Conservation (phyloP, 2,888 invertebrate species). For the Gibbula magus region DNA sequence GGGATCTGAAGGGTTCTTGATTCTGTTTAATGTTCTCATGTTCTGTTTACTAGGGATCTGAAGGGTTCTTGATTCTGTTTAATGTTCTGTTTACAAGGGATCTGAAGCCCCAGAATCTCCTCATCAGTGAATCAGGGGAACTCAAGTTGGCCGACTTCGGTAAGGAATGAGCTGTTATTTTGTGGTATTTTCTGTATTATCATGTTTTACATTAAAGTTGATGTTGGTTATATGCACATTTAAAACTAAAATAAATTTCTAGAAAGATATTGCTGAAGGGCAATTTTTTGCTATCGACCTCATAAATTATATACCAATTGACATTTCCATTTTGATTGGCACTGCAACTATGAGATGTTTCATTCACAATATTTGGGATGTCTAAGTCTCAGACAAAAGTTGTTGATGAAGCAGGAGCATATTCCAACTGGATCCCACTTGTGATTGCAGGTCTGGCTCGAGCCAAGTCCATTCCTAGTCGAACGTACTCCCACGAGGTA, state of each 20-base stretch:
- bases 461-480: conserved; percentile 98
- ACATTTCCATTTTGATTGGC: no score
- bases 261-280: neutral
- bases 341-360: no score
- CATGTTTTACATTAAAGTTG: neutral
- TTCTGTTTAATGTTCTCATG: no score
- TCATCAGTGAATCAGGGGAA: conserved; percentile 97
- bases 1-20: no score
- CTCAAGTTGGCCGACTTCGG: conserved; percentile 97
- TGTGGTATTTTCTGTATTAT: neutral
- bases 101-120: conserved; percentile 98
- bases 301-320: no score
- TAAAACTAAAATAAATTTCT: neutral
- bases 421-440: neutral
- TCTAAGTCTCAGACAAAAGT: no score
- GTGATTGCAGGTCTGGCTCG: conserved; percentile 86
- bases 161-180: conserved; percentile 56
- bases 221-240: neutral
- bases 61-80: neutral
- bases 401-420: no score
- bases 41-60: neutral
- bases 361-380: no score
- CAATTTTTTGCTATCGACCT: no score
- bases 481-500: conserved; percentile 97
- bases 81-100: conserved; percentile 79